Evolutionary conservation across 2,797 vertebrate species (phyloP), one percentile per base, ranked within the genome.

Genomic region (Chiloscyllium punctatum): DNA sequence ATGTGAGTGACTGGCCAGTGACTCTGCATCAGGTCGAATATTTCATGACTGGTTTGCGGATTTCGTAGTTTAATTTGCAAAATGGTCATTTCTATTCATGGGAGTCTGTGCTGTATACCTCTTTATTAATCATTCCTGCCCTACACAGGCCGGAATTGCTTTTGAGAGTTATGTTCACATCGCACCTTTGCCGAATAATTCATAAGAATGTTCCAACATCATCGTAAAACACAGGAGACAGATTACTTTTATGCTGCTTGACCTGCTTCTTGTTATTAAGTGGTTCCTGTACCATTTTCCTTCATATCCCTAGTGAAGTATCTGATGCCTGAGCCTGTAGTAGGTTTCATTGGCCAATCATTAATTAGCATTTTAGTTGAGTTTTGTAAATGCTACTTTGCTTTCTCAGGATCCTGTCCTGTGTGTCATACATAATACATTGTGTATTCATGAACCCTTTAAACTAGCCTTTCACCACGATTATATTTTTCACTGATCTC

Each of bases 201-300:
- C 57, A 91, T 91, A 62, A 66, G 88, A 91, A 91, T 68, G 88
- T 91, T n/a, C 88, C 18, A 68, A 91, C 88, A 91, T 91, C 33
- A 37, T 68, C 88, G 62, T 68, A 37, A 91, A 66, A n/a, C 88
- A 91, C 88, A 37, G 16, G 88, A 62, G 88, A 68, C 88, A 91
- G 88, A 91, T 91, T 91, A 68, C 88, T 9, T 66, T 21, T 62
- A 57, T 91, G 57, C 16, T 66, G 33, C 88, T 62, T 91, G 33
- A 23, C 88, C 57, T 68, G 88, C 1, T 66, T 3, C 33, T 30
- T 57, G 88, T 84, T 84, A 91, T 62, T n/a, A 91, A 37, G 33
- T 91, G 33, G 53, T 68, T 66, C 68, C 88, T 7, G 33, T 37
- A n/a, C 62, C 88, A 91, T 66, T 91, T 91, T 68, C 16, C 21